Conservation (phyloP, 1,140 invertebrate species). For the Micrasema longulum region DNA sequence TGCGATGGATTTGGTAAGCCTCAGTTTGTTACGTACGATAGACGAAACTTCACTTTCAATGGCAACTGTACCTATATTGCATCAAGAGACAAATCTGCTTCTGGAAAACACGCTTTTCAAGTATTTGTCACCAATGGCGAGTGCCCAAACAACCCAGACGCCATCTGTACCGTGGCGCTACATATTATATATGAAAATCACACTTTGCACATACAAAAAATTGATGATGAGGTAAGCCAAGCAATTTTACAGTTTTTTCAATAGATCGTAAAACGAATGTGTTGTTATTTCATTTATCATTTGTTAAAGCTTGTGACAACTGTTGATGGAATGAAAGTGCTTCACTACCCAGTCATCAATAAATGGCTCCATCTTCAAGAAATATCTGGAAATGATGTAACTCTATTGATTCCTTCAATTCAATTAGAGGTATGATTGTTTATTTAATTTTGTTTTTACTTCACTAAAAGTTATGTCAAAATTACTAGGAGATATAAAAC, state of each 20-base stretch:
- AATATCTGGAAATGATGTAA: slow-evolving; percentile 65
- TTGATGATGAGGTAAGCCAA: slow-evolving; percentile 22
- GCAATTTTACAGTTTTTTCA: background rate
- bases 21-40: slow-evolving; percentile 81
- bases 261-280: background rate
- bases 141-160: slow-evolving; percentile 66
- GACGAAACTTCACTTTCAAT: slow-evolving; percentile 76
- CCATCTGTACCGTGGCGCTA: slow-evolving; percentile 72
- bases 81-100: slow-evolving; percentile 71
- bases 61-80: slow-evolving; percentile 86
- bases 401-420: slow-evolving; percentile 62
- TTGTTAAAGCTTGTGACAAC: slow-evolving; percentile 58
- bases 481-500: no score
- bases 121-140: slow-evolving; percentile 73
- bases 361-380: slow-evolving; percentile 68
- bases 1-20: slow-evolving; percentile 80
- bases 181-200: slow-evolving; percentile 76
- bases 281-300: slow-evolving; percentile 15
- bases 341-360: slow-evolving; percentile 66
- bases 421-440: slow-evolving; percentile 68
- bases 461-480: no score
- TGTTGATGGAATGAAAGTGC: slow-evolving; percentile 61
- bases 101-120: slow-evolving; percentile 74
- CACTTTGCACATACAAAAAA: slow-evolving; percentile 69
- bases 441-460: no score